Evolutionary conservation across 2,797 vertebrate species (phyloP).

Genomic region (Octomys mimax): DNA sequence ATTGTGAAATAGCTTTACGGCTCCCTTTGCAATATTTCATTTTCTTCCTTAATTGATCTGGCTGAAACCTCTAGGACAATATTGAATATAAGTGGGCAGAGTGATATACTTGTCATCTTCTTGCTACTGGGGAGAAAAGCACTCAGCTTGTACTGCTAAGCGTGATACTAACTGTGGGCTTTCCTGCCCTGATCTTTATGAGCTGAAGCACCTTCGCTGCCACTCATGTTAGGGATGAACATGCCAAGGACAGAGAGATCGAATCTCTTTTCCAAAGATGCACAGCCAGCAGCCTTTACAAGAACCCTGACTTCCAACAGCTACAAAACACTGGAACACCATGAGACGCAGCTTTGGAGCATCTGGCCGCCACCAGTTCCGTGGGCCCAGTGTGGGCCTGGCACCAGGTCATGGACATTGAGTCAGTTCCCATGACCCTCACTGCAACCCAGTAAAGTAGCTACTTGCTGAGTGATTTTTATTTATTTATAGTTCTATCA

Average conservation of each 20-base stretch:
- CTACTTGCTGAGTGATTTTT: not conserved
- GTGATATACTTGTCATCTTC: not conserved
- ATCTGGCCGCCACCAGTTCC: accelerated
- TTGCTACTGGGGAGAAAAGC: not conserved
- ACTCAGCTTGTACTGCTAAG: not conserved
- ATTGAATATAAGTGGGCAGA: not conserved
- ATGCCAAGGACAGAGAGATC: not conserved
- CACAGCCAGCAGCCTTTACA: not conserved
- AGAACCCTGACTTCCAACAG: not conserved
- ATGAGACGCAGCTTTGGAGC: not conserved
- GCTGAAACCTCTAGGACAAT: not conserved
- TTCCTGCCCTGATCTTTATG: not conserved
- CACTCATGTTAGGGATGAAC: not conserved
- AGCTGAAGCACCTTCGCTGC: not conserved
- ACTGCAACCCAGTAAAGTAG: accelerated
- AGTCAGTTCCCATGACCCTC: not conserved
- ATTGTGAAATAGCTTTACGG: not conserved
- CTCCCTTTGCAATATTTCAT: not conserved
- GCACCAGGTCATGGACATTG: accelerated
- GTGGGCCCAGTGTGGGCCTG: accelerated
- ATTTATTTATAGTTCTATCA: not conserved
- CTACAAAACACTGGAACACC: not conserved
- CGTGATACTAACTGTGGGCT: not conserved
- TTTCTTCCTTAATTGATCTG: not conserved
- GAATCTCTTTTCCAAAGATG: not conserved